Base-by-base conservation (phyloP, 2,797 vertebrate genomes). In the Gila robusta region DNA sequence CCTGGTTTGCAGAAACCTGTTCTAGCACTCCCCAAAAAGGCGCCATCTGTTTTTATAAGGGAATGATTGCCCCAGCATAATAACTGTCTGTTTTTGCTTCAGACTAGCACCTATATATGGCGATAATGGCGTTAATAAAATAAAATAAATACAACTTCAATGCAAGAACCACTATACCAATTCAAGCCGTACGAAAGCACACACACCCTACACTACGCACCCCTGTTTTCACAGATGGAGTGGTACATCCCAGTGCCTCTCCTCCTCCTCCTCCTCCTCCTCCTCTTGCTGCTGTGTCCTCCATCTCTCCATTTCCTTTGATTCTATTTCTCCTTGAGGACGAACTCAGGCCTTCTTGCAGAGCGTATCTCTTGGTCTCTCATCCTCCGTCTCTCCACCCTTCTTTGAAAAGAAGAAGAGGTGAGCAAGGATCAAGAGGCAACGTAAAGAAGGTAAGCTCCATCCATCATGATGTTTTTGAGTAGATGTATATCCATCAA, bases 211-310 rank as follows among this genome's bases (percentile, higher is more conserved):
- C 17, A 71, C 32, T n/a, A n/a, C 4, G 3, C 69, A 26, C 76
- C 56, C 79, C 84, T 28, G 35, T 47, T n/a, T 39, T 64, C 49
- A 70, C 64, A 67, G 21, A 78, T 12, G 66, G 88, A 83, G 92
- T 96, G 96, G 95, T 96, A 96, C 90, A 84, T 90, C 85, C 96
- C 95, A 88, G 86, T 89, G 88, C 93, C 71, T 86, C 87, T 90
- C 91, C 92, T 92, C 93, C 91, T 91, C 91, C 91, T 66, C 79
- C 91, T 66, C 79, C 88, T 92, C 87, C 94, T 91, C 91, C 91
- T 67, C 80, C 88, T 92, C 87, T 91, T 90, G 87, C 89, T 83
- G 81, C 93, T 91, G 93, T 92, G 95, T 93, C 94, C 95, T 96
- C 95, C 94, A 95, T 96, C 95, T 92, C 92, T 95, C 87, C 81